phyloP scores from a whole-genome alignment of 2,113 vertebrate species.

The Sturnus vulgaris region DNA sequence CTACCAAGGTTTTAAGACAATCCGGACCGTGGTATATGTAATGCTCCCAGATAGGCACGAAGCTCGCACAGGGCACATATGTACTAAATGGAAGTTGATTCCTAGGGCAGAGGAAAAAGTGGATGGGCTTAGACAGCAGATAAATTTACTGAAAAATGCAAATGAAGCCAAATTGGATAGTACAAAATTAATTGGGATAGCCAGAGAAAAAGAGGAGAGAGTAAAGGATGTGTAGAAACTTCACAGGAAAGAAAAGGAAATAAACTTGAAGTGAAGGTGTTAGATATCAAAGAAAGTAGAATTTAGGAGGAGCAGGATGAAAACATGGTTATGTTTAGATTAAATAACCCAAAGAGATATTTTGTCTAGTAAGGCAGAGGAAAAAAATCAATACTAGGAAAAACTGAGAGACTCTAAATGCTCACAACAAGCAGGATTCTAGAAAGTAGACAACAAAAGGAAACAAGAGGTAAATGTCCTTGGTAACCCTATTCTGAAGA shows the following conservation, averaged over 20 bases:
- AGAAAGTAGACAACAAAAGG: background rate
- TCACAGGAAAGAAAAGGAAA: background rate
- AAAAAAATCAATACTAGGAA: background rate
- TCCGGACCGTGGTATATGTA: background rate
- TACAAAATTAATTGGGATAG: background rate
- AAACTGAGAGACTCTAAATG: background rate
- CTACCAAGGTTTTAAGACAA: background rate
- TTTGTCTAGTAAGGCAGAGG: background rate
- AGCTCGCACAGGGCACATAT: background rate
- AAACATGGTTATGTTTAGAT: background rate
- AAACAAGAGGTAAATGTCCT: background rate
- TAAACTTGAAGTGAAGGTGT: background rate
- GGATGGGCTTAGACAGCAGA: background rate
- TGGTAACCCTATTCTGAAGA: background rate
- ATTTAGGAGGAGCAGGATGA: background rate
- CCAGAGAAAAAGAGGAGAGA: background rate
- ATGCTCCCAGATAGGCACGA: background rate
- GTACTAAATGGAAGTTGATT: background rate
- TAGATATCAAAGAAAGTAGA: background rate
- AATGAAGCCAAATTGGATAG: background rate
- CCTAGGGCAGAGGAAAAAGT: conserved; percentile 41
- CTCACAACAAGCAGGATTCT: background rate
- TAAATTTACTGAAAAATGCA: conserved; percentile 20
- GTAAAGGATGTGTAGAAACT: background rate
- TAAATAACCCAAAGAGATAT: background rate